phyloP scores from a whole-genome alignment of 2,888 invertebrate genomes.

The Acanthacorydalis orientalis region DNA sequence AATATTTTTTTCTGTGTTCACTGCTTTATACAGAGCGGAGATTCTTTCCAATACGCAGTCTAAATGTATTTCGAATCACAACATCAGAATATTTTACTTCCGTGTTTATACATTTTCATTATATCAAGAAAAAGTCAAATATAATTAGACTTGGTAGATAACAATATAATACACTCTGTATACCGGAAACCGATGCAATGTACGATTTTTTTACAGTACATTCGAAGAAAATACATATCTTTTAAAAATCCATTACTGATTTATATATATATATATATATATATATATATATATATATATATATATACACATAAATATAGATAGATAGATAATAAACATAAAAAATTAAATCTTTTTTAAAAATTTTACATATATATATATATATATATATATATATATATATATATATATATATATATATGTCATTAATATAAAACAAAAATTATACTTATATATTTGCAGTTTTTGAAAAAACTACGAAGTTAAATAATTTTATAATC shows the following conservation, averaged over 20 bases:
- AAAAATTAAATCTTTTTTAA: too few species aligned
- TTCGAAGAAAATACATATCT: too few species aligned
- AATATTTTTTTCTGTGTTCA: too few species aligned
- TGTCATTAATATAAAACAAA: neutral
- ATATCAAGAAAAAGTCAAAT: neutral
- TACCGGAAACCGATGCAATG: neutral
- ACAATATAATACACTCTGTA: neutral
- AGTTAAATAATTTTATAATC: too few species aligned
- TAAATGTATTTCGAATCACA: too few species aligned
- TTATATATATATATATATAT: neutral
- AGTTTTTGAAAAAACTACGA: too few species aligned
- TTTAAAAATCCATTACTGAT: neutral
- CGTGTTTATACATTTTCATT: neutral
- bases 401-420: neutral
- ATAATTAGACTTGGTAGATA: neutral
- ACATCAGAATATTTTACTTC: neutral
- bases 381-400: conserved; percentile 3
- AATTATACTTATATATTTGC: too few species aligned
- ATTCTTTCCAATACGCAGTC: too few species aligned
- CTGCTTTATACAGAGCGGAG: too few species aligned
- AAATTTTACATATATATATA: neutral
- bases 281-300: neutral
- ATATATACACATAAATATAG: neutral
- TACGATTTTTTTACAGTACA: too few species aligned
- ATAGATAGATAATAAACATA: too few species aligned